Conservation (phyloP, 2,113 vertebrate genomes). For the Hydrochoerus hydrochaeris region DNA sequence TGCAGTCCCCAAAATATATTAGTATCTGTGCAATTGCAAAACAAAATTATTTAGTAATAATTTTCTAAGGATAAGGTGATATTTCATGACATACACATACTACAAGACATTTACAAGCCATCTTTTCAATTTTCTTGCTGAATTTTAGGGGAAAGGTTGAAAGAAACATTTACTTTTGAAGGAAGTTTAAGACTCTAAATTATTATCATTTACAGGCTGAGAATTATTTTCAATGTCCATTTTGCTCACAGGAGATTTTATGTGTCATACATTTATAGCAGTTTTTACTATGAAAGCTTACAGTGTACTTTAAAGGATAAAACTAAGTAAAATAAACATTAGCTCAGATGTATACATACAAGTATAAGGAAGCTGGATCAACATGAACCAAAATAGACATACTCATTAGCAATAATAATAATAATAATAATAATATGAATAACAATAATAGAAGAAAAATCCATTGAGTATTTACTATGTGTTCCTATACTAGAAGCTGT, state of each 20-base stretch:
- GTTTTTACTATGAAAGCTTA: constrained; percentile 23
- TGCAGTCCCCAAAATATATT: constrained; percentile 49
- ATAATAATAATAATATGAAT: not conserved
- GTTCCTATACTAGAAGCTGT: not conserved
- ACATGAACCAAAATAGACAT: not conserved
- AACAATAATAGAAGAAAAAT: not conserved
- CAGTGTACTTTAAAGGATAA: not conserved
- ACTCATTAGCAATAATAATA: not conserved
- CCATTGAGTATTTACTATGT: not conserved
- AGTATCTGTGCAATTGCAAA: constrained; percentile 55
- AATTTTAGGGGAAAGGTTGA: constrained; percentile 61
- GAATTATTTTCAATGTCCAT: not conserved
- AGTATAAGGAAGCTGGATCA: not conserved
- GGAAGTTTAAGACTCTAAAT: not conserved
- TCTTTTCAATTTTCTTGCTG: constrained; percentile 59
- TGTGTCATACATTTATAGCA: not conserved
- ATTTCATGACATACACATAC: constrained; percentile 66
- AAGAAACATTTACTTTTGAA: constrained; percentile 43
- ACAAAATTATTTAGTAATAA: constrained; percentile 72
- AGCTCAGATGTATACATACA: not conserved
- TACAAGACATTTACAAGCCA: constrained; percentile 48
- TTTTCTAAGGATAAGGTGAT: constrained; percentile 29
- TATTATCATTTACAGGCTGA: not conserved
- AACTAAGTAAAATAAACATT: constrained; percentile 19
- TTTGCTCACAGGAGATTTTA: constrained; percentile 22